Base-by-base conservation (phyloP, 2,797 vertebrate genomes). In the Clarias laeviceps region DNA sequence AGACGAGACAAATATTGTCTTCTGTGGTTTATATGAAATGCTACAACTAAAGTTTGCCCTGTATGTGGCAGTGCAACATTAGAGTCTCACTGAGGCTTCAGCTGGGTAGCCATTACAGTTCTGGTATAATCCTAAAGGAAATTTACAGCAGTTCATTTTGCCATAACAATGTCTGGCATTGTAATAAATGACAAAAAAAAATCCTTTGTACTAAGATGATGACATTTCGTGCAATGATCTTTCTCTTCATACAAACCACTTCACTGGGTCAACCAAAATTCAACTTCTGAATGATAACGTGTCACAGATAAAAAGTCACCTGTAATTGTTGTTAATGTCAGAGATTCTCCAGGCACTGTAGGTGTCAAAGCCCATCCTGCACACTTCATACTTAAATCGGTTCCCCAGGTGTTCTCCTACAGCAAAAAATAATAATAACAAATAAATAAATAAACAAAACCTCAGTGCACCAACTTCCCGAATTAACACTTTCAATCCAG, bases 271-370 rank as follows among this genome's bases (percentile, higher is more conserved):
- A 40, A 12, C 2, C 22, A 32, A 32, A 15, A 27, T 1, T 50
- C 0, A 45, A 22, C 24, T 73, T 72, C 0, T 24, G 5, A 14
- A 61, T 14, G 4, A 61, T 3, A 66, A 20, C 29, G 11, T 62
- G 1, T 59, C 27, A 15, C 57, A 77, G 14, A n/a, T 17, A 65
- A 57, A 32, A 29, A 22, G 73, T 95, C 92, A 99, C 98, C 96
- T 98, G 94, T 98, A 99, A 91, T 97, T 99, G 92, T 96, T 97
- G 94, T 99, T 99, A 94, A 99, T 99, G 92, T 98, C 97, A 64
- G 98, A 97, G 93, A 99, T 98, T 94, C 98, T 97, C 98, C 98
- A 99, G 91, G 97, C 97, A 77, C 97, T 97, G 90, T 97, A 96
- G 92, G 97, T 97, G 92, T 98, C 97, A 86, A 99, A 99, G 80